Evolutionary conservation across 1,140 invertebrate genomes (phyloP).

Genomic region (Hyles euphorbiae): DNA sequence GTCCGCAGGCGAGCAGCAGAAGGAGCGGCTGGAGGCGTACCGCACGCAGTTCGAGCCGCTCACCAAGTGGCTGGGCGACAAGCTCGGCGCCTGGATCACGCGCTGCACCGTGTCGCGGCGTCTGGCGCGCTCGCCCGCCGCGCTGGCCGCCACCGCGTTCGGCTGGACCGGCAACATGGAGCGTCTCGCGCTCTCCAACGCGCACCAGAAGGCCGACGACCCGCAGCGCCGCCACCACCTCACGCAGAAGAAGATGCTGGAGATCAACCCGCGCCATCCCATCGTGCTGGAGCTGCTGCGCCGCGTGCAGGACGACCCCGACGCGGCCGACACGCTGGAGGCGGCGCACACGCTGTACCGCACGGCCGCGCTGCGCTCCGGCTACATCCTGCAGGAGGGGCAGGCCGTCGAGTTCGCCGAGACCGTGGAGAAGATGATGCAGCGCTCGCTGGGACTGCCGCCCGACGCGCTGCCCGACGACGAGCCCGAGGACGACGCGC

Average conservation of each 20-base stretch:
- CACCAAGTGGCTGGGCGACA: slow-evolving; percentile 92
- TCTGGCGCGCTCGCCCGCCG: slow-evolving; percentile 94
- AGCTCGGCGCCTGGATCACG: slow-evolving; percentile 88
- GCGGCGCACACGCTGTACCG: slow-evolving; percentile 96
- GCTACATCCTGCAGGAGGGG: slow-evolving; percentile 62
- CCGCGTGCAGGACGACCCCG: slow-evolving; percentile 86
- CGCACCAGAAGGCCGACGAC: slow-evolving; percentile 96
- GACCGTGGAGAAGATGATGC: slow-evolving; percentile 54
- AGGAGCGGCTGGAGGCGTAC: slow-evolving; percentile 88
- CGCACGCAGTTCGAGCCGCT: slow-evolving; percentile 93
- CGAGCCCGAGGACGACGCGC: slow-evolving; percentile 18
- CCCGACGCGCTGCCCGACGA: slow-evolving; percentile 35
- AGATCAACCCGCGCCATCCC: slow-evolving; percentile 98
- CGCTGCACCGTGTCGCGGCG: slow-evolving; percentile 94
- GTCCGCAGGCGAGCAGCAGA: slow-evolving; percentile 81
- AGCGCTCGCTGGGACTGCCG: slow-evolving; percentile 45
- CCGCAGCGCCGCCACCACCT: slow-evolving; percentile 93
- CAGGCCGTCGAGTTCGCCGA: slow-evolving; percentile 56
- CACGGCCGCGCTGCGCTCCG: slow-evolving; percentile 83
- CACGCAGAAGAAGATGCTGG: slow-evolving; percentile 97
- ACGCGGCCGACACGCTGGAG: slow-evolving; percentile 88
- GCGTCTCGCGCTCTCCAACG: slow-evolving; percentile 95
- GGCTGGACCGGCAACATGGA: slow-evolving; percentile 99
- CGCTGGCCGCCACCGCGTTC: slow-evolving; percentile 96
- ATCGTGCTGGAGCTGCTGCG: slow-evolving; percentile 93